Conservation (phyloP, 2,797 vertebrate genomes). For the Muraenolepis orangiensis region DNA sequence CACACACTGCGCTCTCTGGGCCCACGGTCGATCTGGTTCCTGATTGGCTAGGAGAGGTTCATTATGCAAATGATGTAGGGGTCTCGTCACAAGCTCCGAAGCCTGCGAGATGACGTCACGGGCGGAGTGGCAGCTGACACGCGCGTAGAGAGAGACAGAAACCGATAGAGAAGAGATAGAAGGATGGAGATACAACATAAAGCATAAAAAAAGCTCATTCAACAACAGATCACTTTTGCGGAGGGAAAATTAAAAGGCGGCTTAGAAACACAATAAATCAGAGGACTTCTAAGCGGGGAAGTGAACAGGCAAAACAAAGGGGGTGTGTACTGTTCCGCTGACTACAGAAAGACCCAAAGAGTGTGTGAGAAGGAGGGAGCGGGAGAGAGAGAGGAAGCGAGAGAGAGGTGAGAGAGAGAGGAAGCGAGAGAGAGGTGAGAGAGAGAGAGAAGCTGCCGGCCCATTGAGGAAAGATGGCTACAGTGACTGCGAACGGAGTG, state of each 20-base stretch:
- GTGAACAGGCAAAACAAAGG: constrained; percentile 53
- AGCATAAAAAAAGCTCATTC: constrained; percentile 43
- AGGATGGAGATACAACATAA: constrained; percentile 52
- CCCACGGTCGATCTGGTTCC: constrained; percentile 39
- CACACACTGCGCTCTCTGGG: constrained; percentile 64
- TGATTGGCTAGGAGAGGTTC: constrained; percentile 70
- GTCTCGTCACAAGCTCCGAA: constrained; percentile 55
- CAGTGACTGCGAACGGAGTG: constrained; percentile 87
- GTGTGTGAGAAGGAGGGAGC: neutral
- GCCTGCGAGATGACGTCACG: constrained; percentile 78
- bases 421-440: constrained; percentile 56
- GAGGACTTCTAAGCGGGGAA: constrained; percentile 30
- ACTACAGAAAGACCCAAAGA: constrained; percentile 26
- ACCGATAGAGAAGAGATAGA: constrained; percentile 41
- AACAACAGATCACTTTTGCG: constrained; percentile 33
- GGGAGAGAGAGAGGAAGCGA: constrained; percentile 29
- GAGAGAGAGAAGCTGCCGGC: constrained; percentile 72
- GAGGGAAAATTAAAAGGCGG: constrained; percentile 23
- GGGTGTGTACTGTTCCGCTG: constrained; percentile 56
- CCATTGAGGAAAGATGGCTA: constrained; percentile 87
- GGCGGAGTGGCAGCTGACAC: constrained; percentile 65
- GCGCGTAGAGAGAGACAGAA: constrained; percentile 27
- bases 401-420: constrained; percentile 40
- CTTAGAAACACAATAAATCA: constrained; percentile 40
- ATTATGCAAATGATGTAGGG: constrained; percentile 79